Percentiles rank a stretch among this genome's conserved stretches.
Evolutionary conservation across 2,113 vertebrate genomes (phyloP).

Genomic region (Marmota flaviventris): DNA sequence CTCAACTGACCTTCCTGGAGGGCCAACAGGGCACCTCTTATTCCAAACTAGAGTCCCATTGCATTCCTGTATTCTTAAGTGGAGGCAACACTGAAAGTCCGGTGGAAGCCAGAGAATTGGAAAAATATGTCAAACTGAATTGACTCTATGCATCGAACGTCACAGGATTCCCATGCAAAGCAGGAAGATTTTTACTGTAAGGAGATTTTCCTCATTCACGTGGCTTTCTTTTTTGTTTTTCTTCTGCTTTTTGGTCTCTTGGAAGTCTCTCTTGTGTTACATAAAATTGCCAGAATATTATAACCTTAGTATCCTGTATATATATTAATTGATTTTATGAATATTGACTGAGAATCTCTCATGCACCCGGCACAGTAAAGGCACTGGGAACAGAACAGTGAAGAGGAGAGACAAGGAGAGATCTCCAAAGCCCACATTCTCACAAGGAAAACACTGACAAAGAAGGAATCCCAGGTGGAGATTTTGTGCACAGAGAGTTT

Average conservation of each 20-base stretch:
- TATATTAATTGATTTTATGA: not conserved
- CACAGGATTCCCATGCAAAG: not conserved
- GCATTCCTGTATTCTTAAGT: not conserved
- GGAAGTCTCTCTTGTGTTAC: not conserved
- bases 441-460: not conserved
- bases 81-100: not conserved
- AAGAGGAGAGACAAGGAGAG: not conserved
- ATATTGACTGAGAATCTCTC: not conserved
- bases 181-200: not conserved
- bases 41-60: not conserved
- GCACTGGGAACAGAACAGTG: not conserved
- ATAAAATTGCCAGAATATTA: not conserved
- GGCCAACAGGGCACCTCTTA: not conserved
- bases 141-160: not conserved
- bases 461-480: not conserved
- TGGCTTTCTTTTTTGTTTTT: not conserved
- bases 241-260: not conserved
- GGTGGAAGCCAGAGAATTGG: not conserved
- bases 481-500: not conserved
- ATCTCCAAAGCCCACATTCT: not conserved
- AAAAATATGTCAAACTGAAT: not conserved
- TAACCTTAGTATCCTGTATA: not conserved
- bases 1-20: not conserved
- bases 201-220: not conserved
- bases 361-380: not conserved